Evolutionary conservation across 2,797 vertebrate genomes (phyloP), one percentile per base, ranked within the genome.

Genomic region (Sebastes alutus): DNA sequence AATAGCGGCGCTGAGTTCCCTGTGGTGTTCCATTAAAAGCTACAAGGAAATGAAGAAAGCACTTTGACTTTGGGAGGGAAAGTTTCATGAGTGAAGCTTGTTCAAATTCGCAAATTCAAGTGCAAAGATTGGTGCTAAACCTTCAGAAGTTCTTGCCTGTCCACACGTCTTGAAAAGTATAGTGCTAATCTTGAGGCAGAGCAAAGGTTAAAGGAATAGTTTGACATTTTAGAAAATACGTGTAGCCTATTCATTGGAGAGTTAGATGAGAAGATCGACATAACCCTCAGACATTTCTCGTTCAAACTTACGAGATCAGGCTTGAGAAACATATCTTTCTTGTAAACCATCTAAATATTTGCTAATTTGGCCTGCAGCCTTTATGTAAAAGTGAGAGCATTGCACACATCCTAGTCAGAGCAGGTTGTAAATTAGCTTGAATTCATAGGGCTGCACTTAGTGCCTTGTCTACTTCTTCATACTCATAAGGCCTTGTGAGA

Each of bases 361-460:
- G 67, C 23, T 23, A 23, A 23, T 23, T 23, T 23, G 23, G 23
- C 23, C 23, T 23, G 23, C 23, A 23, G 23, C 56, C 65, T 80
- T 67, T 27, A 23, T 29, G 30, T 78, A 25, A 46, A 54, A 68
- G 54, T 68, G 60, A 70, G 46, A 35, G 76, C 25, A 76, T 80
- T 77, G 75, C 73, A 32, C 60, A 74, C 77, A 63, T 78, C 72
- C 87, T 72, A 78, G 59, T 49, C 16, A 49, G 42, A 83, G 62
- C 73, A 30, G 60, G 77, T 35, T 80, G 72, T 87, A 90, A 86
- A 93, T 91, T 60, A 81, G 55, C 52, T 8, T 2, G 12, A 60
- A 74, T 63, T 83, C 74, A 83, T 56, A 81, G 77, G 85, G 68
- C 77, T 79, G 81, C 78, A 78, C 83, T 84, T 66, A 67, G 54